A percentile compares a stretch with the other conserved stretches of the same genome.
These are phyloP conservation scores for Anas platyrhynchos DNA, from an alignment of 2,113 vertebrate species.

Conservation along the genomic window DNA sequence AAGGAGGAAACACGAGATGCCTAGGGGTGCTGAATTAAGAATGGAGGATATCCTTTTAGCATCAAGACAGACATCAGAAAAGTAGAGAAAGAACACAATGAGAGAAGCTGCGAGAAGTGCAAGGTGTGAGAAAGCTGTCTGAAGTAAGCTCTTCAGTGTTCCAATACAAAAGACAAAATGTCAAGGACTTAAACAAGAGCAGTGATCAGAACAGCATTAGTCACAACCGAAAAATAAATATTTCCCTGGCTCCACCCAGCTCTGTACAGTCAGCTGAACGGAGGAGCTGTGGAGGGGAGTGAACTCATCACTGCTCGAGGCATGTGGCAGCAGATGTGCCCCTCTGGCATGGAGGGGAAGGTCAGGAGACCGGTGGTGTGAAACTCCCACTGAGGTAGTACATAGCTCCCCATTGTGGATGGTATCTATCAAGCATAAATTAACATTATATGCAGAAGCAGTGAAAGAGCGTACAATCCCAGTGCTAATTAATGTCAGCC, in stretches of 20 bases:
- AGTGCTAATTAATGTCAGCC: neutral
- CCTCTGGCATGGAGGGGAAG: accelerated
- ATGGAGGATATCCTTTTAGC: neutral
- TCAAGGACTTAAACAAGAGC: neutral
- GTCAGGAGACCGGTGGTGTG: neutral
- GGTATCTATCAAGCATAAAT: neutral
- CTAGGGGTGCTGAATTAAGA: neutral
- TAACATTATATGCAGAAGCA: neutral
- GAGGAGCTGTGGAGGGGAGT: neutral
- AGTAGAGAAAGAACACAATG: neutral
- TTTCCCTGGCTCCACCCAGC: neutral
- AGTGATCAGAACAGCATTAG: neutral
- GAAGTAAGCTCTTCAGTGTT: neutral
- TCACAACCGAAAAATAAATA: neutral
- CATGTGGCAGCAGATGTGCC: neutral
- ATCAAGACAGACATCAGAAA: neutral
- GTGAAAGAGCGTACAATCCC: neutral
- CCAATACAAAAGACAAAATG: accelerated
- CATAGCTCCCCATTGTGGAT: neutral
- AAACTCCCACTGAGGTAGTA: neutral
- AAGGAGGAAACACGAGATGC: neutral
- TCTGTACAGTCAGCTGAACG: neutral
- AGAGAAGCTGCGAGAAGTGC: neutral
- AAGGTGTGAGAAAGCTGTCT: neutral
- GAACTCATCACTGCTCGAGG: accelerated